Conservation (phyloP, 1,140 invertebrate species). For the Drosophila tropicalis region DNA sequence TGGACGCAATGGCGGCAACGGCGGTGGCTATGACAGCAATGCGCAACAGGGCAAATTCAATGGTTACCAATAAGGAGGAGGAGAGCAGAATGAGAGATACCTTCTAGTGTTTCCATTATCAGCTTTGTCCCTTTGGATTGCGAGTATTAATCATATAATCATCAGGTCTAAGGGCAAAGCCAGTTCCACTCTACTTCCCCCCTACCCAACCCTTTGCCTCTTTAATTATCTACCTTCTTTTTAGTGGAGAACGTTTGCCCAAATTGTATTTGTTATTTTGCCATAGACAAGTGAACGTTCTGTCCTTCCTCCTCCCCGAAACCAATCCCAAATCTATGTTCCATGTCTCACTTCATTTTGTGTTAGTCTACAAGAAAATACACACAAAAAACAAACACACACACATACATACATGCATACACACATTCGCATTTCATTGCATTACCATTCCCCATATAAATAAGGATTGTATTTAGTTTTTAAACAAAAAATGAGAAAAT, state of each 20-base stretch:
- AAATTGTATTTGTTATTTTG: slow-evolving; percentile 45
- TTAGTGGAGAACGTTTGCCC: slow-evolving; percentile 59
- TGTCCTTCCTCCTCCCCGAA: background rate
- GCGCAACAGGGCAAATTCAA: slow-evolving; percentile 79
- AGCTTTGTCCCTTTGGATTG: slow-evolving; percentile 43
- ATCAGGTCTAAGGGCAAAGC: slow-evolving; percentile 22
- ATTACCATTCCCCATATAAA: slow-evolving; percentile 38
- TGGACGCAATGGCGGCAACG: slow-evolving; percentile 77
- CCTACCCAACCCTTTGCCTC: background rate
- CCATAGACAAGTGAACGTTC: slow-evolving; percentile 71
- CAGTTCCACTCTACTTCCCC: background rate
- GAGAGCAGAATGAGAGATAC: slow-evolving; percentile 23
- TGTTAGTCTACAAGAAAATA: slow-evolving; percentile 63
- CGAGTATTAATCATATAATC: slow-evolving; percentile 55
- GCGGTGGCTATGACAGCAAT: slow-evolving; percentile 75
- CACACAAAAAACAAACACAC: slow-evolving; percentile 43
- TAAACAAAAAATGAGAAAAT: slow-evolving; percentile 64
- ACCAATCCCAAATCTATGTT: slow-evolving; percentile 17
- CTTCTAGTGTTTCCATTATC: slow-evolving; percentile 56
- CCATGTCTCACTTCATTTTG: slow-evolving; percentile 69
- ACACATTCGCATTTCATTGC: slow-evolving; percentile 32
- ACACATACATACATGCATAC: slow-evolving; percentile 51
- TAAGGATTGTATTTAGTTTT: slow-evolving; percentile 78
- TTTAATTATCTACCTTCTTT: background rate
- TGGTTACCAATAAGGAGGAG: slow-evolving; percentile 62